A percentile compares a stretch with the other conserved stretches of the same genome.
Conservation (phyloP, 2,113 vertebrate genomes). For the Melanotaenia duboulayi region DNA sequence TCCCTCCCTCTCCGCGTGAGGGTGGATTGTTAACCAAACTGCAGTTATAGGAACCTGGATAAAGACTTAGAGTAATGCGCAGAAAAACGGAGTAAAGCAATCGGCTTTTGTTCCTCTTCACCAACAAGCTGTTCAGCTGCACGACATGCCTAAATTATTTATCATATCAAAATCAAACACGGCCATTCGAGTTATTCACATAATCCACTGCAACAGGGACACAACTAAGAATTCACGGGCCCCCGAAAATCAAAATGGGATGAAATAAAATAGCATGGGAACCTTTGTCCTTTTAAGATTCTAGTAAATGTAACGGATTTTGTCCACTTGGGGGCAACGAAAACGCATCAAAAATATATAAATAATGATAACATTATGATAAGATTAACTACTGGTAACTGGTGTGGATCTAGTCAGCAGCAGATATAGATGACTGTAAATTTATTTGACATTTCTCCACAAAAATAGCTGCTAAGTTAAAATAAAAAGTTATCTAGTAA, state of each 20-base stretch:
- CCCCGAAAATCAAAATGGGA: background rate
- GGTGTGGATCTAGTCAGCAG: too few species aligned
- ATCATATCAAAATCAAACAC: too few species aligned
- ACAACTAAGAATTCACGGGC: background rate
- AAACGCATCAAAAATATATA: background rate
- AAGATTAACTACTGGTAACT: background rate
- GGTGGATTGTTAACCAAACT: slow-evolving; percentile 39
- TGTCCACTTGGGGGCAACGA: slow-evolving; percentile 1
- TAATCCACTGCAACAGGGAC: slow-evolving; percentile 1
- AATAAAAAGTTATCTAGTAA: too few species aligned
- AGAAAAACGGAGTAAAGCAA: background rate
- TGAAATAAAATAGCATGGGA: background rate
- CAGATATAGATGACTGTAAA: too few species aligned
- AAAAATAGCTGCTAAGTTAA: too few species aligned
- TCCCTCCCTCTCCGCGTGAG: slow-evolving; percentile 45
- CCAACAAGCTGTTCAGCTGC: background rate
- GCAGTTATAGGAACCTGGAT: slow-evolving; percentile 37
- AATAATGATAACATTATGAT: background rate
- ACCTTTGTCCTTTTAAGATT: background rate
- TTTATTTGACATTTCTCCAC: too few species aligned
- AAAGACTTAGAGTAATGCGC: slow-evolving; percentile 9
- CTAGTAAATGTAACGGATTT: background rate
- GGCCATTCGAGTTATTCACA: background rate
- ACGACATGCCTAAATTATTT: background rate
- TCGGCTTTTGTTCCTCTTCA: slow-evolving; percentile 1